phyloP scores from a whole-genome alignment of 2,113 vertebrate genomes.

The Pterocles orientalis region DNA sequence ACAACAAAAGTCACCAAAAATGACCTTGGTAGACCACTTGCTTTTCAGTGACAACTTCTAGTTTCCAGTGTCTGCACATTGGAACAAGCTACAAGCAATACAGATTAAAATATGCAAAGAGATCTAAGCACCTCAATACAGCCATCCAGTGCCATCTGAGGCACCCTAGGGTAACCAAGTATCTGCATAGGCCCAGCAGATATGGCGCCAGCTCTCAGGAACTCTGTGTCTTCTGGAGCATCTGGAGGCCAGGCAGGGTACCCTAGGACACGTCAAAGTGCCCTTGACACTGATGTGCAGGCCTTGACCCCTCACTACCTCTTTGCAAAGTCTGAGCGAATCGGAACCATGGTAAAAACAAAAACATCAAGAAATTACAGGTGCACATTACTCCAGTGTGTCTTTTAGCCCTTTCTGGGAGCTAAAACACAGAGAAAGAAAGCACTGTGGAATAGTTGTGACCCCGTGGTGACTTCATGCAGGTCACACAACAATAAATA shows the following conservation, averaged over 20 bases:
- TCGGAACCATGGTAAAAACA: neutral
- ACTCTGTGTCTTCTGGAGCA: neutral
- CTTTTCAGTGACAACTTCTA: neutral
- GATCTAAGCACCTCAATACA: neutral
- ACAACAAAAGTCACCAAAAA: neutral
- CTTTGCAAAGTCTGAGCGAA: neutral
- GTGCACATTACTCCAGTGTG: neutral
- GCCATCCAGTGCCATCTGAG: neutral
- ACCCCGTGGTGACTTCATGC: neutral
- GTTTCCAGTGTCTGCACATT: neutral
- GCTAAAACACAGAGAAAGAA: neutral
- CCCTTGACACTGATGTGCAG: neutral
- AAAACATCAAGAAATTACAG: neutral
- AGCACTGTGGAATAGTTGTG: neutral
- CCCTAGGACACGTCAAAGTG: neutral
- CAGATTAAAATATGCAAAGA: neutral
- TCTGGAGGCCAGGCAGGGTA: neutral
- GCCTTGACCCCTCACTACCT: neutral
- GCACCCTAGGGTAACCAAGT: neutral
- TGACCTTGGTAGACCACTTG: neutral
- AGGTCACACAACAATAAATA: neutral
- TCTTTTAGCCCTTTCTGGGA: neutral
- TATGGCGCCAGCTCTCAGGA: neutral
- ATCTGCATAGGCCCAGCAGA: neutral
- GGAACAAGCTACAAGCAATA: neutral